Evolutionary conservation across 2,888 invertebrate species (phyloP).

Genomic region (Tetragonula carbonaria): DNA sequence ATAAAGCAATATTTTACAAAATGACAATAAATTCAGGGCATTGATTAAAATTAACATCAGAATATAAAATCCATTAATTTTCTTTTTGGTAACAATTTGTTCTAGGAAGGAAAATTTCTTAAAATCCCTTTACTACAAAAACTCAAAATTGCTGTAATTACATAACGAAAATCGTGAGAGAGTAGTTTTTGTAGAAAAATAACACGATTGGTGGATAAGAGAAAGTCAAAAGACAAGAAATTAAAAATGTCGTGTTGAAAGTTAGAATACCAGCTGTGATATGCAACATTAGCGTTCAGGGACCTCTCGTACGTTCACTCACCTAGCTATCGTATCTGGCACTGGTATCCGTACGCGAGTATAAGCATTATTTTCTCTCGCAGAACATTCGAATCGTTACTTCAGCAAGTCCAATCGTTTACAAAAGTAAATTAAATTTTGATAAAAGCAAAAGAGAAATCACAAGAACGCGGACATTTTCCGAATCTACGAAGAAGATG

Average conservation of each 20-base stretch:
- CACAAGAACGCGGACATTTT: constrained; percentile 71
- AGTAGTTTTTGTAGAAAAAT: constrained; percentile 29
- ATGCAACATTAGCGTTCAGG: constrained; percentile 57
- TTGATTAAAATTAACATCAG: background rate
- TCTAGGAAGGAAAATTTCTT: background rate
- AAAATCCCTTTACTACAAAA: background rate
- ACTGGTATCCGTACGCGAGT: constrained; percentile 68
- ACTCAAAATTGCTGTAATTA: constrained; percentile 48
- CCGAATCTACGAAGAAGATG: constrained; percentile 58
- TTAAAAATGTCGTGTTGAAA: constrained; percentile 28
- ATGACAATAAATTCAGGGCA: background rate
- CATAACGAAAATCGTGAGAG: constrained; percentile 46
- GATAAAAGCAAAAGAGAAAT: constrained; percentile 42
- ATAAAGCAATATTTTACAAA: background rate
- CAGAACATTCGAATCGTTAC: constrained; percentile 35
- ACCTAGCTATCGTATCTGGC: constrained; percentile 76
- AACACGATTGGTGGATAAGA: background rate
- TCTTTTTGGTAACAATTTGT: background rate
- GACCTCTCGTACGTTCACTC: constrained; percentile 70
- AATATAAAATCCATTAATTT: constrained; percentile 13
- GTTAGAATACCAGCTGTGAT: constrained; percentile 75
- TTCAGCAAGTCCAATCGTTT: constrained; percentile 26
- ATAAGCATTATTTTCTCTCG: constrained; percentile 72
- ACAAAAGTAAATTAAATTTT: constrained; percentile 9
- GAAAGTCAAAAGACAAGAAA: background rate